Evolutionary conservation across 2,888 invertebrate species (phyloP).

Genomic region (Drosophila basisetae): DNA sequence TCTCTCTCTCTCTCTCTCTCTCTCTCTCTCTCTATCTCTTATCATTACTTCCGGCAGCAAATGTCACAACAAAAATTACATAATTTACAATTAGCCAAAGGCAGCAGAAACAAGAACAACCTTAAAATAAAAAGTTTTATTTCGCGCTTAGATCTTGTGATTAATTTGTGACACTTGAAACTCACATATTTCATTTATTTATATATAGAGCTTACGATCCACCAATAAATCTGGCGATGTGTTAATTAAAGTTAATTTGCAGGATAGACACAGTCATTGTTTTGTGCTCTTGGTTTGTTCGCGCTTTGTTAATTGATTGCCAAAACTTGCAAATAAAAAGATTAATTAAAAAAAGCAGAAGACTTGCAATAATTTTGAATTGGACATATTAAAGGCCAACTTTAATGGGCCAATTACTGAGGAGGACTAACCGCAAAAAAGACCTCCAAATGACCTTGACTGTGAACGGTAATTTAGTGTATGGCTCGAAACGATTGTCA

Average conservation of each 20-base stretch:
- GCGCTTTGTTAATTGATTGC: conserved; percentile 34
- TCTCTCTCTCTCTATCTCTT: conserved; percentile 1
- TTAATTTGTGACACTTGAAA: conserved; percentile 17
- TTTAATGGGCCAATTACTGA: conserved; percentile 2
- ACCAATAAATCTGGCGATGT: conserved; percentile 8
- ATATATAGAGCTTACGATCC: conserved; percentile 6
- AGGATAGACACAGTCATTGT: conserved; percentile 23
- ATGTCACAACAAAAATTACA: conserved; percentile 39
- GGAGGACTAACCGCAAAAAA: neutral
- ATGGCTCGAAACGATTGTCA: conserved; percentile 29
- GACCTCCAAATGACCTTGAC: conserved; percentile 61
- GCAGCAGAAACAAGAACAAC: neutral
- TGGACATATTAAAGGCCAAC: conserved; percentile 1
- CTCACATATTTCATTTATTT: neutral
- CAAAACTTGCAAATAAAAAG: conserved; percentile 3
- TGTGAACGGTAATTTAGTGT: conserved; percentile 46
- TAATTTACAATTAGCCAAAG: conserved; percentile 33
- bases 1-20: neutral
- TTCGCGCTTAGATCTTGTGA: conserved; percentile 12
- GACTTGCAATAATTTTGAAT: neutral
- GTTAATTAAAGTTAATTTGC: conserved; percentile 7
- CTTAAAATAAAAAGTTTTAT: conserved; percentile 12
- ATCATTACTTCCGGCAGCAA: conserved; percentile 25
- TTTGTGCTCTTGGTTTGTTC: conserved; percentile 3
- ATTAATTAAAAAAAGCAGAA: conserved; percentile 11